phyloP scores from a whole-genome alignment of 1,140 invertebrate species.

The Euura lappo region DNA sequence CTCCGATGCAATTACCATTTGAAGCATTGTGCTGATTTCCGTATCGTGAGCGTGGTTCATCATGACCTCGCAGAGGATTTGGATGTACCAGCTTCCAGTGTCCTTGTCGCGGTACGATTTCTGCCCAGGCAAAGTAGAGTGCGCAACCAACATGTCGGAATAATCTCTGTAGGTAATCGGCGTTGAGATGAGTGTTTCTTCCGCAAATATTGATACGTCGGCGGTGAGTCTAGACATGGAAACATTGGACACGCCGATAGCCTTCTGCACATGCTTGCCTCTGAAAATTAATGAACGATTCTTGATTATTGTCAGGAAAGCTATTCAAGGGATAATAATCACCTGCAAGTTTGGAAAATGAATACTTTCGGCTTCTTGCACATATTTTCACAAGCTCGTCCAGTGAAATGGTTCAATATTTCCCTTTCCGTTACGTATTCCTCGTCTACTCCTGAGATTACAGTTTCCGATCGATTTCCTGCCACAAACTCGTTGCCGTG shows the following conservation, averaged over 20 bases:
- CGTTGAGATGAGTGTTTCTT: constrained; percentile 13
- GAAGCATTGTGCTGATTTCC: constrained; percentile 71
- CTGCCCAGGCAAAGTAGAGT: constrained; percentile 71
- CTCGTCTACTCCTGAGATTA: constrained; percentile 50
- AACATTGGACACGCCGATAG: constrained; percentile 14
- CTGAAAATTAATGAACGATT: constrained; percentile 17
- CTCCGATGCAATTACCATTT: constrained; percentile 56
- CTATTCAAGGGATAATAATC: background rate
- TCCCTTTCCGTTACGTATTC: constrained; percentile 48
- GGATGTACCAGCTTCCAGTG: constrained; percentile 78
- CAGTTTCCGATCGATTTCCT: constrained; percentile 49
- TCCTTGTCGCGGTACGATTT: constrained; percentile 69
- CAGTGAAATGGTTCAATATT: constrained; percentile 68
- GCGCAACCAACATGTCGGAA: constrained; percentile 70
- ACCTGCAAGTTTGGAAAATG: constrained; percentile 79
- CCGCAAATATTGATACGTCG: constrained; percentile 21
- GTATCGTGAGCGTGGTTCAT: constrained; percentile 70
- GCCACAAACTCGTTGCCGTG: constrained; percentile 56
- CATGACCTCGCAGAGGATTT: constrained; percentile 76
- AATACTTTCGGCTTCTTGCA: constrained; percentile 78
- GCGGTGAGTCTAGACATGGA: constrained; percentile 11
- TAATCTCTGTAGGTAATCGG: constrained; percentile 50
- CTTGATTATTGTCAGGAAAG: constrained; percentile 4
- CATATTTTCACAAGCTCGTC: constrained; percentile 65
- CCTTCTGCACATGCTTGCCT: constrained; percentile 23